These are phyloP conservation scores for Selene dorsalis DNA, from an alignment of 2,797 vertebrate genomes.

Conservation along the genomic window DNA sequence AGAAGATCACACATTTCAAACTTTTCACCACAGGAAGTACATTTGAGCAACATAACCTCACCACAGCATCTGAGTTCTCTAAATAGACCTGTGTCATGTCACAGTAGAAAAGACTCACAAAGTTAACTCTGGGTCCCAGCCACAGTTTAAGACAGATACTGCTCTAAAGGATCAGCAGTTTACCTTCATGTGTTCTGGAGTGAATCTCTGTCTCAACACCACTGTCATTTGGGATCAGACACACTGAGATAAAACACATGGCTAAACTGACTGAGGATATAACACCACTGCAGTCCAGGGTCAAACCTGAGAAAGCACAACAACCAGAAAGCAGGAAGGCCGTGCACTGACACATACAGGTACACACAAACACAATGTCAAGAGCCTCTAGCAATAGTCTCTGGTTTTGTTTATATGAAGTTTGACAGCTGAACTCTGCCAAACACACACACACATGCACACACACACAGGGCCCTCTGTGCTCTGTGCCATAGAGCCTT, in stretches of 20 bases:
- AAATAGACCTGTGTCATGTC: constrained; percentile 25
- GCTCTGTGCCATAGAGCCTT: constrained; percentile 24
- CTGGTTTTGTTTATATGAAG: constrained; percentile 58
- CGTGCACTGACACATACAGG: not conserved
- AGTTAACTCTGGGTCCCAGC: not conserved
- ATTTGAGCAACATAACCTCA: constrained; percentile 24
- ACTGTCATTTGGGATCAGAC: constrained; percentile 32
- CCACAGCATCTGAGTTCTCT: constrained; percentile 13
- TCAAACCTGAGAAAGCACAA: constrained; percentile 17
- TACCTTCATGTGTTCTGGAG: constrained; percentile 37
- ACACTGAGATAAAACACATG: constrained; percentile 33
- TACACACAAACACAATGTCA: constrained; percentile 1
- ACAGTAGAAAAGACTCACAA: not conserved
- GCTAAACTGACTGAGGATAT: not conserved
- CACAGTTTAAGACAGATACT: not conserved
- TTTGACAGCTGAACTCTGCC: constrained; percentile 32
- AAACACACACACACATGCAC: constrained; percentile 2
- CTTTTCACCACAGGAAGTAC: constrained; percentile 43
- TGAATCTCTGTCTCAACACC: constrained; percentile 12
- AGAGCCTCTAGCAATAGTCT: constrained; percentile 25
- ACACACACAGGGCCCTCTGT: constrained; percentile 6
- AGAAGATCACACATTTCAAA: not conserved
- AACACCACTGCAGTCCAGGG: constrained; percentile 5
- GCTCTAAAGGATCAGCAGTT: constrained; percentile 15
- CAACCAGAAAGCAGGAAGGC: not conserved